Evolutionary conservation across 2,113 vertebrate species (phyloP), one percentile per base, ranked within the genome.

Genomic region (Erythrocercus mccallii): DNA sequence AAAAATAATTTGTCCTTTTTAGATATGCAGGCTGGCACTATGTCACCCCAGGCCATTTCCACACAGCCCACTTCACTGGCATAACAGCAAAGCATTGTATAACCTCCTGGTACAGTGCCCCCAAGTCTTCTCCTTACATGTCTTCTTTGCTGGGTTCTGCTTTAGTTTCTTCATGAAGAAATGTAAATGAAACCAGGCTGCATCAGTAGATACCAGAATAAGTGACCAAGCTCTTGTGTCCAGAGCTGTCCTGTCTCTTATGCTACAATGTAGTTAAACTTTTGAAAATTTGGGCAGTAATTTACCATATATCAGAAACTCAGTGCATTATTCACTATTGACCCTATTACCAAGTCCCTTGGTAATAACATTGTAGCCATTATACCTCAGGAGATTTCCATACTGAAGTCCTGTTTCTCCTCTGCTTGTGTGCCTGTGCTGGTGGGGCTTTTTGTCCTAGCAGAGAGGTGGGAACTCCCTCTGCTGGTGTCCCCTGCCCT

Each of bases 381-480:
- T 22, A 15, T 38, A 51, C 25, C 28, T 86, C 24, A 20, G 35
- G 38, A 69, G 76, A 15, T 13, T 78, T 53, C 3, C 8, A 3
- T 30, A 15, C 42, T 56, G 35, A 35, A 47, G 15, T 42, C 10
- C 12, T 61, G 45, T 37, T 11, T 2, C 45, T 61, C 25, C 21
- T 35, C 3, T 47, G 1, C 10, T 11, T 66, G 19, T 53, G 23
- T 31, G 8, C 62, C 70, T 12, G 40, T 28, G 40, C 48, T 73
- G 40, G 23, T 79, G 58, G 51, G 33, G 38, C 5, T 81, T 82
- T 92, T 54, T 76, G 42, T 80, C 58, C 37, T 19, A 17, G 38
- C 33, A 27, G 44, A 51, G 88, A 31, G 30, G 24, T 77, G 72
- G 60, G 56, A 84, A 68, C 86, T 93, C 92, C 79, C 90, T 92